Conservation (phyloP, 2,113 vertebrate genomes). For the Galemys pyrenaicus region DNA sequence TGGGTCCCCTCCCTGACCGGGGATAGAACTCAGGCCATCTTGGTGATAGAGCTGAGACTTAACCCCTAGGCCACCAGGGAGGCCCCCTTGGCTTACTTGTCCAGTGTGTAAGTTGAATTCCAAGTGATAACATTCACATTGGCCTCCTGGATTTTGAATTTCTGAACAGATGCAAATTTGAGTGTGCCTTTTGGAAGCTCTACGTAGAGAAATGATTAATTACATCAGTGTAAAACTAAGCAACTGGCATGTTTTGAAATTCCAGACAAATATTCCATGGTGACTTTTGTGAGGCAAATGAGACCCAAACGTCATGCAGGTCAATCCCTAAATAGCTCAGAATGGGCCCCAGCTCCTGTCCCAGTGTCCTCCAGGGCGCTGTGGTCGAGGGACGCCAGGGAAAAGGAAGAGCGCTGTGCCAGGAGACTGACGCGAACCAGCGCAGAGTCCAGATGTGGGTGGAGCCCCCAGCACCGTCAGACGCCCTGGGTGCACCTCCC, state of each 20-base stretch:
- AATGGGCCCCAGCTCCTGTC: too few species aligned
- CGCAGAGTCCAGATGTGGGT: fast-evolving
- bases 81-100: too few species aligned
- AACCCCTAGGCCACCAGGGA: too few species aligned
- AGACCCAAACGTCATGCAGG: background rate
- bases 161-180: background rate
- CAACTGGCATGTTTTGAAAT: background rate
- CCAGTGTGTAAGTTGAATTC: background rate
- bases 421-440: background rate
- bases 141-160: background rate
- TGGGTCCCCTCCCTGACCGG: too few species aligned
- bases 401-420: fast-evolving
- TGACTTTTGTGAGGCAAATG: background rate
- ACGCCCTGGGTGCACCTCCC: background rate
- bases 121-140: background rate
- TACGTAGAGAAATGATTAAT: background rate
- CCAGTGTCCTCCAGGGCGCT: background rate
- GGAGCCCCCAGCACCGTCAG: too few species aligned
- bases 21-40: too few species aligned
- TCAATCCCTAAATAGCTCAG: background rate
- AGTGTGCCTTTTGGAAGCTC: background rate
- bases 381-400: background rate
- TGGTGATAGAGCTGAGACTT: too few species aligned
- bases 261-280: background rate
- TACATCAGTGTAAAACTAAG: constrained; percentile 4